These are phyloP conservation scores for Sebastes umbrosus DNA, from an alignment of 2,797 vertebrate genomes.

Conservation along the genomic window DNA sequence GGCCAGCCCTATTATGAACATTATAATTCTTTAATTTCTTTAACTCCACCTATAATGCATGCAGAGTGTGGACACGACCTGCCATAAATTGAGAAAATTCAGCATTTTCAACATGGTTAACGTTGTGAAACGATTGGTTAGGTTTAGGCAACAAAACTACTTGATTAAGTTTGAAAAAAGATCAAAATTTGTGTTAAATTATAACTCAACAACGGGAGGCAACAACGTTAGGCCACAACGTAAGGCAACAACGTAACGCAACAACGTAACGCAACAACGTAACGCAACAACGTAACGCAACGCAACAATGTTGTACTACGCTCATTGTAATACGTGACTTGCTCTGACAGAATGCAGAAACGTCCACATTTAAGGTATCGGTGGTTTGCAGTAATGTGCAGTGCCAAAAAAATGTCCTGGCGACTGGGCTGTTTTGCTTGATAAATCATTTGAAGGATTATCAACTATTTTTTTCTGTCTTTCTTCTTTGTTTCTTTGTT, in stretches of 20 bases:
- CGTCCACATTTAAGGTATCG: too few species aligned
- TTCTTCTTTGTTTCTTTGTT: neutral
- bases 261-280: too few species aligned
- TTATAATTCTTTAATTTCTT: neutral
- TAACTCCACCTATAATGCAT: neutral
- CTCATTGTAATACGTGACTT: too few species aligned
- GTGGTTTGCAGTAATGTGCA: too few species aligned
- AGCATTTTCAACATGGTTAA: neutral
- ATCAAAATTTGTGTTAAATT: neutral
- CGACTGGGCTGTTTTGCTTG: too few species aligned
- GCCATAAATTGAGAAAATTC: neutral
- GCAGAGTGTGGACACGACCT: neutral
- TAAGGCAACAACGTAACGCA: rapidly evolving
- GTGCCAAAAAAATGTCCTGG: too few species aligned
- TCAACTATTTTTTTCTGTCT: too few species aligned
- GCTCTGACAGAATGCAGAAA: too few species aligned
- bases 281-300: too few species aligned
- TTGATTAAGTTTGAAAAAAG: neutral
- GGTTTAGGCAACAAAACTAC: neutral
- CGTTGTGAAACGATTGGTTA: neutral
- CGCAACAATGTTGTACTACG: too few species aligned
- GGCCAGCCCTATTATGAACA: neutral
- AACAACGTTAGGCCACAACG: too few species aligned
- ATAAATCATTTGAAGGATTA: too few species aligned
- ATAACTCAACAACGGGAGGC: neutral